Evolutionary conservation across 2,888 invertebrate species (phyloP), one percentile per base, ranked within the genome.

Genomic region (Lithophane leautieri): DNA sequence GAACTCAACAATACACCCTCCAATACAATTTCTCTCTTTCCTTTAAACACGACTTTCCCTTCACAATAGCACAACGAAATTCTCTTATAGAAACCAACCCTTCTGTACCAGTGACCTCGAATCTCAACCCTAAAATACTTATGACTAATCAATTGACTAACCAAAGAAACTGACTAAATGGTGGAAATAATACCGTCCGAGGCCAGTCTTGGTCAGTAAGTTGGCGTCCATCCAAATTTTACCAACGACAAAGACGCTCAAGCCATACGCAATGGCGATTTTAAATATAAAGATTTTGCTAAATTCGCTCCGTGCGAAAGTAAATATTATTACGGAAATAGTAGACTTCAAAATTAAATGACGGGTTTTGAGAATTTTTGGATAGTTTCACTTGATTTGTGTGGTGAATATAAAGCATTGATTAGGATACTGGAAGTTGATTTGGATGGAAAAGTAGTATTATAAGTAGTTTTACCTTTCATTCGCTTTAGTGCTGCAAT

Each of bases 131-230:
- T 66, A 75, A 90, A 91, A 91, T 91, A 91, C 88, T 86, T 79
- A 86, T 91, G 91, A 89, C 87, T 89, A 91, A 91, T 91, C 89
- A 91, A 90, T 91, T 88, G 86, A 84, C 86, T 87, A 80, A 87
- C 88, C 85, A 84, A 85, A 88, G 88, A 87, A 87, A 84, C 87
- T 85, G 87, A 87, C 86, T 89, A 87, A 89, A 90, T 86, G 85
- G 77, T 81, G 87, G 85, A 88, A 88, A 88, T 90, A 88, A 88
- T 89, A 85, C 84, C 77, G 70, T 58, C 68, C 88, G 87, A 87
- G 88, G 86, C 87, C 86, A 84, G 75, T 68, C 73, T 70, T 83
- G 88, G 89, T 85, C 89, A 86, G 83, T 82, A 60, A 69, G 54
- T 82, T 88, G 88, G 89, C 89, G 50, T 42, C 44, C 70, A 61